Evolutionary conservation across 2,113 vertebrate genomes (phyloP), one percentile per base, ranked within the genome.

Genomic region (Sitta europaea): DNA sequence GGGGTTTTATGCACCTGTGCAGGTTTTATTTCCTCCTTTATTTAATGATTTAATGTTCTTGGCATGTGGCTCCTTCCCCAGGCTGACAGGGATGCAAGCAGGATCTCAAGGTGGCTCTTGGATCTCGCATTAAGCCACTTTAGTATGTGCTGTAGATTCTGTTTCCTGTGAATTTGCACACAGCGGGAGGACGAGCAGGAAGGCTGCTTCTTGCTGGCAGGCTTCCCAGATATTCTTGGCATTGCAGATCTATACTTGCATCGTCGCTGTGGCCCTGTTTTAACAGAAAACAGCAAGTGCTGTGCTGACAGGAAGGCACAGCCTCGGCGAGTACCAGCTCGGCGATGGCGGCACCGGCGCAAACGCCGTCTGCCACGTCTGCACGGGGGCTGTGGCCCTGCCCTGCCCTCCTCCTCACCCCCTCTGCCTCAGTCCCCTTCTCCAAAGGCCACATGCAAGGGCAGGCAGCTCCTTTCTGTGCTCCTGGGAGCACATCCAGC

Each of bases 141-240:
- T 51, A 79, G 91, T 74, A 57, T 92, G 94, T 76, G 65, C 95
- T 82, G 93, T 72, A 73, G 89, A 24, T 84, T 77, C 48, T 81
- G 91, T 83, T 96, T 84, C 94, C 97, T 92, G 92, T 48, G 93
- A 92, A 88, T 91, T 76, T 84, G 86, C 67, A 48, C 83, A n/a
- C 91, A 88, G 96, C 91, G 10, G 96, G 90, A 94, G 94, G 88
- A 94, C 40, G 92, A 83, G 94, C 91, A 95, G 96, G 91, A 96
- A 96, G 96, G 79, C 90, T 94, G 66, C 91, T 95, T 62, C 90
- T 94, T 55, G 77, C 92, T 95, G 94, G 95, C 95, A 93, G 61
- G 8, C 31, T 94, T 94, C 95, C 95, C 91, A 72, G 95, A 88
- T 90, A 68, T 54, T 92, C 92, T 84, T 88, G 94, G 91, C 77